phyloP scores from a whole-genome alignment of 2,888 invertebrate genomes.

The Aproaerema taeniolella region DNA sequence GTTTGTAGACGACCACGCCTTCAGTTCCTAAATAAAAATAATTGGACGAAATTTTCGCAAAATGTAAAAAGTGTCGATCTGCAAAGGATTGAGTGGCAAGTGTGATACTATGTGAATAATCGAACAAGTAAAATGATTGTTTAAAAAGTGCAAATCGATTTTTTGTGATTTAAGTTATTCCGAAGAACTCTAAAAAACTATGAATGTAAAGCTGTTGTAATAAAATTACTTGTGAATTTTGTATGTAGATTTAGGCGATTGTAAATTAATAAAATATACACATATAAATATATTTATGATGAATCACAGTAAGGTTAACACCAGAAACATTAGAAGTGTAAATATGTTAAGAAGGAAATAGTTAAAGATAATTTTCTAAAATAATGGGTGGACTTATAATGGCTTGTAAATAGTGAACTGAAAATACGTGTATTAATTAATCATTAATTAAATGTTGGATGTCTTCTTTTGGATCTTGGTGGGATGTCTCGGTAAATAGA shows the following conservation, averaged over 20 bases:
- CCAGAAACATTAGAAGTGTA: constrained; percentile 72
- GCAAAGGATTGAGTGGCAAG: constrained; percentile 29
- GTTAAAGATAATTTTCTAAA: constrained; percentile 57
- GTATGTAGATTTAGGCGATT: constrained; percentile 65
- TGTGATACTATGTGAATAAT: constrained; percentile 26
- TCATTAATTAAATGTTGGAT: constrained; percentile 26
- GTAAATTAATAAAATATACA: constrained; percentile 60
- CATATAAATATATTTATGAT: constrained; percentile 73
- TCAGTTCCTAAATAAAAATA: constrained; percentile 69
- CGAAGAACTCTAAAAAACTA: constrained; percentile 47
- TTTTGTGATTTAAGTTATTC: constrained; percentile 40
- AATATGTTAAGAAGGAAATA: constrained; percentile 63
- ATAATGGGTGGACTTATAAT: constrained; percentile 47
- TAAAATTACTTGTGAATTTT: constrained; percentile 51
- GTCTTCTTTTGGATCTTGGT: constrained; percentile 28
- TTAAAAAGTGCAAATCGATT: constrained; percentile 37
- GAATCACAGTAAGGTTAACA: constrained; percentile 75
- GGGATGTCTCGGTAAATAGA: constrained; percentile 29
- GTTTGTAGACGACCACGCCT: constrained; percentile 73
- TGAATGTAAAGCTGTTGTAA: constrained; percentile 51
- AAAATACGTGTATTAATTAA: constrained; percentile 35
- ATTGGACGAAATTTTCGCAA: constrained; percentile 42
- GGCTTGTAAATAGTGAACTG: constrained; percentile 58
- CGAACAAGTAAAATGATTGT: constrained; percentile 36
- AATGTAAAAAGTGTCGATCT: constrained; percentile 35